phyloP scores from a whole-genome alignment of 2,797 vertebrate species.

The Antrozous pallidus region DNA sequence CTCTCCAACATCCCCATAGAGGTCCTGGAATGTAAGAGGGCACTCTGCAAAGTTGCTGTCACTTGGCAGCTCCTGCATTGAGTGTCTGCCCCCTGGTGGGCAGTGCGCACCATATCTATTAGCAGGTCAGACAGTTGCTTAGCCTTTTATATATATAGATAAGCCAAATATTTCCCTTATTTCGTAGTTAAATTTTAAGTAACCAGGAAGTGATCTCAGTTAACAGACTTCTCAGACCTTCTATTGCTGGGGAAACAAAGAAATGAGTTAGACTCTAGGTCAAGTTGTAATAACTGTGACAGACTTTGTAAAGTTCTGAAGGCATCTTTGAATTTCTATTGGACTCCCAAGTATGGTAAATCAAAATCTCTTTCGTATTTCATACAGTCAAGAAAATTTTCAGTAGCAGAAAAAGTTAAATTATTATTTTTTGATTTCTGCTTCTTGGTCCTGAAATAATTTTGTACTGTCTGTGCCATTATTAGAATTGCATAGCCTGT shows the following conservation, averaged over 20 bases:
- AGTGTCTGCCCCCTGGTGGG: too few species aligned
- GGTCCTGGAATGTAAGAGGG: too few species aligned
- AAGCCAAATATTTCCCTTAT: neutral
- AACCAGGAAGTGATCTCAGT: neutral
- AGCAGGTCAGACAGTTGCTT: too few species aligned
- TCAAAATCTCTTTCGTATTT: neutral
- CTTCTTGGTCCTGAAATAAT: neutral
- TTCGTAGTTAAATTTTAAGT: neutral
- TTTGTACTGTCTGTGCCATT: neutral
- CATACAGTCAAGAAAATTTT: neutral
- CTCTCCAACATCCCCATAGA: too few species aligned
- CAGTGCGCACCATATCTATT: too few species aligned
- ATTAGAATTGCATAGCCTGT: neutral
- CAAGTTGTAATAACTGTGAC: neutral
- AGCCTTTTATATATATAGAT: too few species aligned
- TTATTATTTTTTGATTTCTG: neutral
- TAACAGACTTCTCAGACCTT: neutral
- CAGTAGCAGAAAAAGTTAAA: neutral
- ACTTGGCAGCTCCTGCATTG: accelerated
- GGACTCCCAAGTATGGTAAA: neutral
- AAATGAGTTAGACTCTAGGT: neutral
- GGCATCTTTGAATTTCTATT: neutral
- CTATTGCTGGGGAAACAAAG: neutral
- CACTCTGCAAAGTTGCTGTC: too few species aligned
- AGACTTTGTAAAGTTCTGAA: neutral